Conservation (phyloP, 2,113 vertebrate species). For the Cariama cristata region DNA sequence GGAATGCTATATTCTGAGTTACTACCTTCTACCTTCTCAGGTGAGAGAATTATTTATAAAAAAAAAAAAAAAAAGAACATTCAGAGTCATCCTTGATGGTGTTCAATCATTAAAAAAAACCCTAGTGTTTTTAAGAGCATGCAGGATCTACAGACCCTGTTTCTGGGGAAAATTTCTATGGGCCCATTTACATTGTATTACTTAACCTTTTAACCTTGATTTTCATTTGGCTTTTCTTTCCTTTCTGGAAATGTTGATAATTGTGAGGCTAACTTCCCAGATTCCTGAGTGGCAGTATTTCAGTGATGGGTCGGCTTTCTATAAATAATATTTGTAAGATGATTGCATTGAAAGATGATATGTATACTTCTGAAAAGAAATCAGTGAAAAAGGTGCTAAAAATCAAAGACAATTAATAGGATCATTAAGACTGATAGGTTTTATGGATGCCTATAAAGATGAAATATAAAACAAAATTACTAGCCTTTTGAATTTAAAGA, state of each 20-base stretch:
- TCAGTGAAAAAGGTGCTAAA: slow-evolving; percentile 2
- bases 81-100: neutral
- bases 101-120: neutral
- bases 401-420: slow-evolving; percentile 41
- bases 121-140: neutral
- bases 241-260: neutral
- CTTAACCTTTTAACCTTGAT: neutral
- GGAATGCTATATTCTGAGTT: neutral
- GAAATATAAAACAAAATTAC: slow-evolving; percentile 54
- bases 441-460: slow-evolving; percentile 46
- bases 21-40: neutral
- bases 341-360: neutral
- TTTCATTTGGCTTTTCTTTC: neutral
- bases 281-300: neutral
- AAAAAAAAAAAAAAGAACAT: neutral
- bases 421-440: slow-evolving; percentile 45
- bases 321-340: neutral
- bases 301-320: neutral
- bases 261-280: neutral
- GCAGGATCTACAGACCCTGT: neutral
- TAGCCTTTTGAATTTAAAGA: slow-evolving; percentile 10
- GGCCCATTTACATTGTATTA: neutral
- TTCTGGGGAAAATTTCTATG: neutral
- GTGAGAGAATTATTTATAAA: neutral
- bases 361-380: neutral